phyloP scores from a whole-genome alignment of 2,113 vertebrate genomes.

The Toxostoma redivivum region DNA sequence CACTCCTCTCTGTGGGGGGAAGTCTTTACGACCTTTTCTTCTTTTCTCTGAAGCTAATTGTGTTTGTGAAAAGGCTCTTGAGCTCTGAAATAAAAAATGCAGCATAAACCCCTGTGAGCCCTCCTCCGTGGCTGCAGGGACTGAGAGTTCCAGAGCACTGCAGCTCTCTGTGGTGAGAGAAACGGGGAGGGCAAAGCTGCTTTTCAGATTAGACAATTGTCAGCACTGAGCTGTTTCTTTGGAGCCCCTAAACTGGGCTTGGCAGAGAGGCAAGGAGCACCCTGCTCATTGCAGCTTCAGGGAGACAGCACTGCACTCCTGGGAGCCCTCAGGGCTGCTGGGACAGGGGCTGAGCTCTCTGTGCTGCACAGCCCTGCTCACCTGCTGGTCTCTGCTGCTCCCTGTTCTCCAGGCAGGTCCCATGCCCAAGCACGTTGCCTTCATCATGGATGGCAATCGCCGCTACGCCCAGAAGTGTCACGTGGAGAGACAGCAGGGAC shows the following conservation, averaged over 20 bases:
- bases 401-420: constrained; percentile 84
- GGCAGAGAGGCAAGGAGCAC: neutral
- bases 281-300: neutral
- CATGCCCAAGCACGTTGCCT: constrained; percentile 93
- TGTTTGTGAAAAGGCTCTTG: neutral
- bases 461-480: constrained; percentile 91
- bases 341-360: neutral
- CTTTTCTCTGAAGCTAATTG: neutral
- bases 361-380: rapidly evolving
- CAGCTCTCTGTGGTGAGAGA: rapidly evolving
- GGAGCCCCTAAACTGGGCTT: neutral
- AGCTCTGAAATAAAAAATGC: neutral
- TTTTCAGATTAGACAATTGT: neutral
- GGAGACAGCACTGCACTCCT: rapidly evolving
- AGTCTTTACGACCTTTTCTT: neutral
- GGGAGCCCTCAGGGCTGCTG: too few relatives aligned
- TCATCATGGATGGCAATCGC: constrained; percentile 99
- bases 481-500: constrained; percentile 88
- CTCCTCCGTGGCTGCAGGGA: neutral
- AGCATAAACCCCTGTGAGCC: neutral
- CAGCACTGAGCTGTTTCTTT: neutral
- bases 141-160: neutral
- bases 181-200: neutral
- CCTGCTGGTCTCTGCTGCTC: neutral
- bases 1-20: neutral